Conservation (phyloP, 1,140 invertebrate genomes). For the Drosophila sp. region DNA sequence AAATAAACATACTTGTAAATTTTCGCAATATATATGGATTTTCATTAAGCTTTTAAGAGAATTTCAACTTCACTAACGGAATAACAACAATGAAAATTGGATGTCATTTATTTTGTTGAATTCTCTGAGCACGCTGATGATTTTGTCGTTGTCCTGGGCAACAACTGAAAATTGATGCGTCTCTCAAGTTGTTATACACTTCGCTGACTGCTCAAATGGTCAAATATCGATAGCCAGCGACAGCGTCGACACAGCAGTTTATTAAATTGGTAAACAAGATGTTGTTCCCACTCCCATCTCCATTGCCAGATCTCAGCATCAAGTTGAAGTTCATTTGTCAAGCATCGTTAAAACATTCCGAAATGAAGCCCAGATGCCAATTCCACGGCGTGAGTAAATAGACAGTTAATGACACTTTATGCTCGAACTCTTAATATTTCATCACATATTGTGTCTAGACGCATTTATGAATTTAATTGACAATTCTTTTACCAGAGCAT, state of each 20-base stretch:
- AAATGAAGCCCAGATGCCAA: conserved; percentile 19
- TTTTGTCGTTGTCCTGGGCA: conserved; percentile 70
- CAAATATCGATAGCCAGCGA: conserved; percentile 42
- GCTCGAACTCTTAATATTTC: conserved; percentile 12
- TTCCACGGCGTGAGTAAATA: conserved; percentile 25
- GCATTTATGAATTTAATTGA: conserved; percentile 60
- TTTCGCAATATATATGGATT: no score
- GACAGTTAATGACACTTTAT: conserved; percentile 13
- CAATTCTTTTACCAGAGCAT: conserved; percentile 26
- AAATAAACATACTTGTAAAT: no score
- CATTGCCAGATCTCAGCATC: neutral
- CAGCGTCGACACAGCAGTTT: conserved; percentile 54
- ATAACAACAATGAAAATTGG: no score
- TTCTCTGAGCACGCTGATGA: conserved; percentile 61
- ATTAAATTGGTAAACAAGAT: conserved; percentile 70
- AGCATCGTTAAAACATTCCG: conserved; percentile 41
- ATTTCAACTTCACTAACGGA: no score
- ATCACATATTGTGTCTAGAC: conserved; percentile 57
- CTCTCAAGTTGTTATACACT: conserved; percentile 35
- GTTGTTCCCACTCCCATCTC: neutral
- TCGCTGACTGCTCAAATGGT: conserved; percentile 51
- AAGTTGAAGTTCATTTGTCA: conserved; percentile 64
- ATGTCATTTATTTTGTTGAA: no score
- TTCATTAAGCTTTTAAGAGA: no score
- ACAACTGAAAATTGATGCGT: conserved; percentile 78